phyloP scores from a whole-genome alignment of 2,113 vertebrate genomes.

The Dipodomys stephensi region DNA sequence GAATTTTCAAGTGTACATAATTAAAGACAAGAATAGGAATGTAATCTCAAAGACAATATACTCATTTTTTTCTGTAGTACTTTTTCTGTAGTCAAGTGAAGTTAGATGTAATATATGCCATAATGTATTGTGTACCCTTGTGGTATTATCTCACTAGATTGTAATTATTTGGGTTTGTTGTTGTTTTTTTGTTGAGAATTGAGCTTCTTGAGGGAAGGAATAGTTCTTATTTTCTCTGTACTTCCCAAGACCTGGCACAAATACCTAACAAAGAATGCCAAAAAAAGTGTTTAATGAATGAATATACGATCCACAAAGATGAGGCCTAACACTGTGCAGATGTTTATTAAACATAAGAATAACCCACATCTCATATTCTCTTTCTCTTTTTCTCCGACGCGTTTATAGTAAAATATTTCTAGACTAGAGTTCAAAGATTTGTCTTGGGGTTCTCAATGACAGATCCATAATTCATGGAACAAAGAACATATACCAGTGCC shows the following conservation, averaged over 20 bases:
- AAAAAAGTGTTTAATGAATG: not conserved
- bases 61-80: not conserved
- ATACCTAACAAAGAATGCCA: not conserved
- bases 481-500: not conserved
- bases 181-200: constrained; percentile 12
- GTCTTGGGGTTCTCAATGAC: not conserved
- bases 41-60: constrained; percentile 18
- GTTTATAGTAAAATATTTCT: constrained; percentile 2
- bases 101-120: not conserved
- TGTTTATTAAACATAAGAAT: constrained; percentile 23
- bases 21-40: constrained; percentile 38
- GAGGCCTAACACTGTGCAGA: not conserved
- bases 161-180: not conserved
- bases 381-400: not conserved
- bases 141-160: not conserved
- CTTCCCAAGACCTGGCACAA: not conserved
- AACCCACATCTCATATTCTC: not conserved
- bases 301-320: not conserved
- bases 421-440: not conserved
- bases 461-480: not conserved
- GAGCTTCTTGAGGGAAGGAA: not conserved
- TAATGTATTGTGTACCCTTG: not conserved
- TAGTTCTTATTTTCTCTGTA: not conserved
- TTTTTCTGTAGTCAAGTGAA: not conserved
- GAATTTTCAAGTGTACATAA: not conserved